These are phyloP conservation scores for Virgularia gustaviana DNA, from an alignment of 92 coral and sea anemone genomes.

Conservation along the genomic window DNA sequence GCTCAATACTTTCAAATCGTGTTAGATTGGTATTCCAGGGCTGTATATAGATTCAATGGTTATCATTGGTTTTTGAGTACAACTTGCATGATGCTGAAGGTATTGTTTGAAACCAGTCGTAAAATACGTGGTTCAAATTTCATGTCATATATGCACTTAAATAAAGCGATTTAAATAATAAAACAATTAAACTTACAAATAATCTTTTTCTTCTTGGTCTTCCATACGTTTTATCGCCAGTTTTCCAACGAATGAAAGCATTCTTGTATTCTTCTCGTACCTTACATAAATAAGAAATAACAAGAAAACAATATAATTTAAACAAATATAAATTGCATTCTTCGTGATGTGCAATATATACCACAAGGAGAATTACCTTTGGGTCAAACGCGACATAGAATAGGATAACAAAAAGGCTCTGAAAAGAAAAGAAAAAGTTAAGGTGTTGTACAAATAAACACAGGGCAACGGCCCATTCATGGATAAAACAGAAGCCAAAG, in stretches of 20 bases:
- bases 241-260: conserved; percentile 95
- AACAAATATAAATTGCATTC: not conserved
- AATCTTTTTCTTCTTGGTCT: conserved; percentile 70
- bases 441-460: not conserved
- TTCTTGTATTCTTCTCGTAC: conserved; percentile 88
- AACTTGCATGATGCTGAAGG: no score
- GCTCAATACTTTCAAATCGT: no score
- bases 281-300: conserved; percentile 32
- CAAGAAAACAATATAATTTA: not conserved
- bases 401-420: conserved; percentile 83
- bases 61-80: no score
- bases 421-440: conserved; percentile 21
- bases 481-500: not conserved
- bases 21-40: no score
- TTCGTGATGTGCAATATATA: not conserved
- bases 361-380: no score
- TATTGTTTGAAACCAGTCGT: not conserved
- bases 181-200: conserved; percentile 61
- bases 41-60: no score
- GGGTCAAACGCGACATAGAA: conserved; percentile 83
- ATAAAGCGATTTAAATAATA: not conserved
- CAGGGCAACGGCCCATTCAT: not conserved
- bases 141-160: not conserved
- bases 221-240: conserved; percentile 93
- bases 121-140: not conserved